phyloP scores from a whole-genome alignment of 2,113 vertebrate species.

The Lepidothrix coronata region DNA sequence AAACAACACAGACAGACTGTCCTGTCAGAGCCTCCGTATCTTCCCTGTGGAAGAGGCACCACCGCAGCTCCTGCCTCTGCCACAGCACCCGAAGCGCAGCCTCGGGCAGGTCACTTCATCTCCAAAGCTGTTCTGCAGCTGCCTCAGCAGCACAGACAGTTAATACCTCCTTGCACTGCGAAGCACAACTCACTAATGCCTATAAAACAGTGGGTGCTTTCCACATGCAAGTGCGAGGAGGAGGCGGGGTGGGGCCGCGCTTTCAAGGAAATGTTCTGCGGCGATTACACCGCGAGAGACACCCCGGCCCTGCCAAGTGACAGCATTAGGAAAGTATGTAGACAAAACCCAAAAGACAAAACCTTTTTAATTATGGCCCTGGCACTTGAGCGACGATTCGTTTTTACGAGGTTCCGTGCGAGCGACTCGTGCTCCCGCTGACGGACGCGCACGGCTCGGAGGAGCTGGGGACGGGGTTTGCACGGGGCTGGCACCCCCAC shows the following conservation, averaged over 20 bases:
- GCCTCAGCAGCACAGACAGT: slow-evolving; percentile 8
- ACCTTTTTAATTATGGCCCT: slow-evolving; percentile 43
- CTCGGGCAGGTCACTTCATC: background rate
- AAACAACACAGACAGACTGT: background rate
- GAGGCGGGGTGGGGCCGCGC: slow-evolving; percentile 34
- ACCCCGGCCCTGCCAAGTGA: slow-evolving; percentile 40
- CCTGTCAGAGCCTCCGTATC: background rate
- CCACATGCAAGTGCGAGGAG: slow-evolving; percentile 47
- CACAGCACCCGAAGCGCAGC: background rate
- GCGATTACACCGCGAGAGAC: slow-evolving; percentile 44
- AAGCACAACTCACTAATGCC: slow-evolving; percentile 15
- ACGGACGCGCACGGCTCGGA: accelerated
- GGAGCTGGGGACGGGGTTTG: background rate
- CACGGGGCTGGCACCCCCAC: background rate
- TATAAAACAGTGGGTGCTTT: slow-evolving; percentile 58
- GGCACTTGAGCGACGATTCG: background rate
- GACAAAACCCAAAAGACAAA: slow-evolving; percentile 31
- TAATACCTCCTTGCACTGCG: background rate
- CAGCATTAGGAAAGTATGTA: slow-evolving; percentile 31
- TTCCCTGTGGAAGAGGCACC: background rate
- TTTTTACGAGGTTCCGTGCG: background rate
- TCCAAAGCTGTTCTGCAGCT: slow-evolving; percentile 25
- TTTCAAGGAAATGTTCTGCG: slow-evolving; percentile 60
- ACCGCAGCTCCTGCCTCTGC: background rate
- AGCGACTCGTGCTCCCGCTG: background rate